phyloP scores from a whole-genome alignment of 2,888 invertebrate species.

The Meloe dianella region DNA sequence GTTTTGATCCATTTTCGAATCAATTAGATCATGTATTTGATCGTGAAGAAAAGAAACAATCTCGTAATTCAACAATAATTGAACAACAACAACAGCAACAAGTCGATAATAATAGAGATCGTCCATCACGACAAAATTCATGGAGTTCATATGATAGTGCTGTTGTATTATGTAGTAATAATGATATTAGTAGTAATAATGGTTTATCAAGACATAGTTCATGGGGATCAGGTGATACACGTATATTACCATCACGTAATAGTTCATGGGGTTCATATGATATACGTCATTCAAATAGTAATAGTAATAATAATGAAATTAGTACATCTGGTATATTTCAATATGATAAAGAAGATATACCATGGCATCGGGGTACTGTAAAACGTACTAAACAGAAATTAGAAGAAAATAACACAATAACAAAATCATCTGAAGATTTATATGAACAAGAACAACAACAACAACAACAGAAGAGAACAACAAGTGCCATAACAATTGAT shows the following conservation, averaged over 20 bases:
- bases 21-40: constrained; percentile 76
- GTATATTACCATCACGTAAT: constrained; percentile 69
- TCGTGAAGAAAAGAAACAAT: constrained; percentile 65
- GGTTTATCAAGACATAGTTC: constrained; percentile 77
- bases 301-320: constrained; percentile 41
- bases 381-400: constrained; percentile 73
- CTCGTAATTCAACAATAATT: constrained; percentile 54
- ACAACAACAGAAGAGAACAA: not conserved
- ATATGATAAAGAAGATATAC: constrained; percentile 67
- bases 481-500: constrained; percentile 69
- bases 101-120: constrained; percentile 56
- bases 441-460: no score
- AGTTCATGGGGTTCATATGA: constrained; percentile 78
- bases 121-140: constrained; percentile 74
- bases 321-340: constrained; percentile 62
- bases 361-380: constrained; percentile 73
- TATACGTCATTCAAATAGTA: constrained; percentile 58
- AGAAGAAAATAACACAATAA: constrained; percentile 60
- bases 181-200: constrained; percentile 62
- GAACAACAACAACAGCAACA: constrained; percentile 55
- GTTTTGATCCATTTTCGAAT: constrained; percentile 73
- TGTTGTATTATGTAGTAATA: constrained; percentile 66
- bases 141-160: constrained; percentile 82
- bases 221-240: constrained; percentile 79
- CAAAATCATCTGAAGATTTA: constrained; percentile 47